phyloP scores from a whole-genome alignment of 2,888 invertebrate species.

The Acanthosepion pharaonis region DNA sequence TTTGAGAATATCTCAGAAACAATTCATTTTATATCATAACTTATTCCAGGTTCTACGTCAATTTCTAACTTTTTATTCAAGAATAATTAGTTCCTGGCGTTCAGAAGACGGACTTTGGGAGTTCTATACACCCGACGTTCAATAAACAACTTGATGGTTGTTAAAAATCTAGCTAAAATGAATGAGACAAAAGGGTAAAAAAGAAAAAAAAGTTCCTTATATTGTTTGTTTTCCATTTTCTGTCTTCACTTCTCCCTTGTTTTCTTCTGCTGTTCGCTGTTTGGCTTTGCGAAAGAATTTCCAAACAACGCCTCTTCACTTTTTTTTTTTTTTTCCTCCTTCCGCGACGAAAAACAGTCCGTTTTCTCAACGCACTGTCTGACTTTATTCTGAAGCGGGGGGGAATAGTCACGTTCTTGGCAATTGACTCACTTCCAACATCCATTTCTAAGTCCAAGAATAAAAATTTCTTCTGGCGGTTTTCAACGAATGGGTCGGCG shows the following conservation, averaged over 20 bases:
- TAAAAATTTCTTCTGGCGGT: not conserved
- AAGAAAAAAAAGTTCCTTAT: not conserved
- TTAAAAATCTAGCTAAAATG: not conserved
- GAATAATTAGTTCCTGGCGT: not conserved
- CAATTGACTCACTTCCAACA: slow-evolving; percentile 33
- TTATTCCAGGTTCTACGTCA: not conserved
- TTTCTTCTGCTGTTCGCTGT: not conserved
- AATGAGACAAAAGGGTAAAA: not conserved
- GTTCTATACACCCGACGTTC: not conserved
- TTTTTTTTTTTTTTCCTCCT: not conserved
- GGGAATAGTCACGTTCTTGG: not conserved
- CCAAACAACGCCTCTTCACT: slow-evolving; percentile 33
- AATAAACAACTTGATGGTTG: not conserved
- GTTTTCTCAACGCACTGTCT: slow-evolving; percentile 17
- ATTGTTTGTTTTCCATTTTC: not conserved
- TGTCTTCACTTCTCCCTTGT: not conserved
- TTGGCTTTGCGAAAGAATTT: not conserved
- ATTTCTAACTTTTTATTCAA: not conserved
- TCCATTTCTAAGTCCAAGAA: not conserved
- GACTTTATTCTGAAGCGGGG: not conserved
- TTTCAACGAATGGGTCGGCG: not conserved
- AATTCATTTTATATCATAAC: too few relatives aligned
- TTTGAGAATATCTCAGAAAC: too few relatives aligned
- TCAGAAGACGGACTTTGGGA: not conserved
- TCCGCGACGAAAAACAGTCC: not conserved